Evolutionary conservation across 2,113 vertebrate genomes (phyloP), one percentile per base, ranked within the genome.

Genomic region (Cynoglossus semilaevis): DNA sequence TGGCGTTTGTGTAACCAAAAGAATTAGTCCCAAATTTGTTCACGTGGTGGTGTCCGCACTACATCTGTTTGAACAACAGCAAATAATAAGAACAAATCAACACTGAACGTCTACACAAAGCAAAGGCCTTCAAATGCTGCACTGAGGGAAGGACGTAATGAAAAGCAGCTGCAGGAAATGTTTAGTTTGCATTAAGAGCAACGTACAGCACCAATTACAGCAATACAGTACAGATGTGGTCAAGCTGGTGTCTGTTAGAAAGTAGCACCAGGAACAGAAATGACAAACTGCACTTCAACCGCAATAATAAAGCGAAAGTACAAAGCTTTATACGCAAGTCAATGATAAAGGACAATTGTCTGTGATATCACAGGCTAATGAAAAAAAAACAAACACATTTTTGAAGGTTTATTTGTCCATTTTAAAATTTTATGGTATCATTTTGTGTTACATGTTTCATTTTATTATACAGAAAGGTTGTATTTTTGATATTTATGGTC

Each of bases 101-200:
- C 0, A n/a, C 17, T 13, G 13, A 45, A 49, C 43, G 29, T 15
- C 40, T 41, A n/a, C 40, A 42, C 13, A 54, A 18, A 29, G 22
- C 22, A n/a, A 67, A 52, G 47, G 40, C 57, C 38, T 54, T 13
- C 29, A 11, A 4, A 45, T 11, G 29, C 45, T 52, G 47, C 34
- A 43, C 12, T 3, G 9, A 18, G 22, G 36, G 29, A 44, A 42
- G 46, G 12, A 49, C 53, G 40, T 37, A 34, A 47, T 62, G 45
- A 8, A 35, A 58, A 48, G 49, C 18, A 15, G 17, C 48, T 36
- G 58, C 12, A 55, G 35, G 38, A 65, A 22, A 17, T 17, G 46
- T 55, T 47, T 8, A 40, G 41, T 29, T 51, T 59, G 51, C 29
- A 48, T 47, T 47, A 51, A 55, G 15, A 37, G 63, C 36, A 44